Evolutionary conservation across 92 coral and sea anemone species (phyloP).

Genomic region (Zoanthus sociatus): DNA sequence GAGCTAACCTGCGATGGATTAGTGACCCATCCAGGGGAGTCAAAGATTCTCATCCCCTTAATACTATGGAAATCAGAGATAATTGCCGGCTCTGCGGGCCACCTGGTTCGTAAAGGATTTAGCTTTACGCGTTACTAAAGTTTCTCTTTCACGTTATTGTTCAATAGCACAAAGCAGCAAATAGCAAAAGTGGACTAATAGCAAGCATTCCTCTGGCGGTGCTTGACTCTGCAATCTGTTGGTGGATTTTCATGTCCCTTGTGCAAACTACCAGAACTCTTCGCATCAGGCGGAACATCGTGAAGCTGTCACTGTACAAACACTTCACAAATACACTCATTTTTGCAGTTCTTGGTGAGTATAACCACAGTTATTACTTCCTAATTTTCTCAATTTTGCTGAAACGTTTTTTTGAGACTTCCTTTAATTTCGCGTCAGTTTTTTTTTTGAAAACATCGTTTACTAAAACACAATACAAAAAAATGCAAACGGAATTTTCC

Average conservation of each 20-base stretch:
- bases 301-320: constrained; percentile 92
- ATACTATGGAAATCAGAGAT: too few relatives aligned
- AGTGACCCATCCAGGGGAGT: too few relatives aligned
- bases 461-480: too few relatives aligned
- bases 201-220: constrained; percentile 94
- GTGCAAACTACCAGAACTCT: constrained; percentile 96
- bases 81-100: too few relatives aligned
- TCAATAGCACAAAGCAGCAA: constrained; percentile 81
- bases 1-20: too few relatives aligned
- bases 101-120: too few relatives aligned
- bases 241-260: constrained; percentile 99
- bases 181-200: constrained; percentile 76
- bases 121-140: too few relatives aligned
- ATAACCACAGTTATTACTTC: not conserved
- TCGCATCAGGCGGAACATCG: constrained; percentile 90
- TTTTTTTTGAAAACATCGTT: too few relatives aligned
- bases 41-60: too few relatives aligned
- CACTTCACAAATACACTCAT: constrained; percentile 96
- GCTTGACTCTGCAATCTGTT: constrained; percentile 96
- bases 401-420: not conserved
- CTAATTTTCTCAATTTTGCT: not conserved
- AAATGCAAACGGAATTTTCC: too few relatives aligned
- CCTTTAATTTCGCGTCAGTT: too few relatives aligned
- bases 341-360: constrained; percentile 94
- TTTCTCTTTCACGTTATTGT: not conserved